Conservation (phyloP, 2,888 invertebrate species). For the Leptopilina syphax region DNA sequence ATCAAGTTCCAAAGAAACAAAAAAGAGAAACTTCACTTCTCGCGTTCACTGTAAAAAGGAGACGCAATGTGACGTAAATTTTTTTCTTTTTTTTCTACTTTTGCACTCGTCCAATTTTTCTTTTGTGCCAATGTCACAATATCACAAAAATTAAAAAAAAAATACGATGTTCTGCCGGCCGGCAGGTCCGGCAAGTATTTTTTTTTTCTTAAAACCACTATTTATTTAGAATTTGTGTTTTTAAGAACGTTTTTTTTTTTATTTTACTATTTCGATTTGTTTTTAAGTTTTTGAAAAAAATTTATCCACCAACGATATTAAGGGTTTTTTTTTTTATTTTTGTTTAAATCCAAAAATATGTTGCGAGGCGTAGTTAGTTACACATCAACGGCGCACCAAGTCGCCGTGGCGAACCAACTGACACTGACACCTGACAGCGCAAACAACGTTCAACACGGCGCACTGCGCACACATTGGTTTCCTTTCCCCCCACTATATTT, state of each 20-base stretch:
- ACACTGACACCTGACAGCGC: slow-evolving; percentile 71
- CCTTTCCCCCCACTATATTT: not conserved
- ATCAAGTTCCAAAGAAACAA: not conserved
- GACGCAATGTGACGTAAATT: not conserved
- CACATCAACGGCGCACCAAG: slow-evolving; percentile 60
- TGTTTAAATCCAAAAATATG: slow-evolving; percentile 23
- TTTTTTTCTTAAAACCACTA: not conserved
- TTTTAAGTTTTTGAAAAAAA: not conserved
- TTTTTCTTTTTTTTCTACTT: too few relatives aligned
- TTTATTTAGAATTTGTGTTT: slow-evolving; percentile 2
- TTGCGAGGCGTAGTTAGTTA: slow-evolving; percentile 47
- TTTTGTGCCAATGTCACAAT: slow-evolving; percentile 1
- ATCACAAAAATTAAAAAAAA: slow-evolving; percentile 19
- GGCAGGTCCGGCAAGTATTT: slow-evolving; percentile 28
- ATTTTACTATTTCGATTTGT: too few relatives aligned
- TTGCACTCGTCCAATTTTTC: slow-evolving; percentile 21
- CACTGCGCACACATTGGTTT: slow-evolving; percentile 76
- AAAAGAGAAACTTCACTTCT: slow-evolving; percentile 21
- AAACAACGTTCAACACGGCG: slow-evolving; percentile 66
- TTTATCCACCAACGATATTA: not conserved
- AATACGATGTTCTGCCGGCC: slow-evolving; percentile 27
- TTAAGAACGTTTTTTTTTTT: slow-evolving; percentile 1
- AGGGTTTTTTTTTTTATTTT: too few relatives aligned
- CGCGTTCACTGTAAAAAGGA: slow-evolving; percentile 20
- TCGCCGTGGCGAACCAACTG: slow-evolving; percentile 70